Conservation (phyloP, 2,888 invertebrate species). For the Brenthis ino region DNA sequence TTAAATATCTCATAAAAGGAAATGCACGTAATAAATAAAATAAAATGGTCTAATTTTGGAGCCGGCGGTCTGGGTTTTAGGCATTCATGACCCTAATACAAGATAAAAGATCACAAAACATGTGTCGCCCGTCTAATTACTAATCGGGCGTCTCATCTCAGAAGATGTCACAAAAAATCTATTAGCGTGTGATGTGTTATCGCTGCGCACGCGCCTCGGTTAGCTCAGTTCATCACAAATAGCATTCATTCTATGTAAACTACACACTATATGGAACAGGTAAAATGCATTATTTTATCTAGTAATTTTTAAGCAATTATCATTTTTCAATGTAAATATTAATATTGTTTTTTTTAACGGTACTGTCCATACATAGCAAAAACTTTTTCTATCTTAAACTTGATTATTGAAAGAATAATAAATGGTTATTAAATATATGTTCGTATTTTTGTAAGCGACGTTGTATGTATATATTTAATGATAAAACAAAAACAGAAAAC, state of each 20-base stretch:
- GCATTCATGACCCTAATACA: conserved; percentile 65
- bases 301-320: no score
- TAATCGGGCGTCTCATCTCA: conserved; percentile 74
- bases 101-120: conserved; percentile 74
- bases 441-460: conserved; percentile 34
- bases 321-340: no score
- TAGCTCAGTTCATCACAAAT: conserved; percentile 11
- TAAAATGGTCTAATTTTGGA: conserved; percentile 51
- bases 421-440: conserved; percentile 9
- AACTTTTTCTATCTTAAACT: no score
- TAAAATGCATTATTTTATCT: no score
- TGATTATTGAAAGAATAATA: not conserved
- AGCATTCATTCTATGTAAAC: not conserved
- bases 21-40: conserved; percentile 52
- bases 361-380: no score
- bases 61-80: conserved; percentile 9
- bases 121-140: conserved; percentile 79
- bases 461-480: conserved; percentile 45
- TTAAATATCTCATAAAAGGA: not conserved
- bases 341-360: no score
- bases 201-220: conserved; percentile 58
- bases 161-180: conserved; percentile 67
- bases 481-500: conserved; percentile 54
- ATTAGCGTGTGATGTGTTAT: conserved; percentile 63
- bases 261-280: conserved; percentile 6